A percentile compares a stretch with the other conserved stretches of the same genome.
Evolutionary conservation across 2,113 vertebrate genomes (phyloP).

Genomic region (Gallinago paraguaiae): DNA sequence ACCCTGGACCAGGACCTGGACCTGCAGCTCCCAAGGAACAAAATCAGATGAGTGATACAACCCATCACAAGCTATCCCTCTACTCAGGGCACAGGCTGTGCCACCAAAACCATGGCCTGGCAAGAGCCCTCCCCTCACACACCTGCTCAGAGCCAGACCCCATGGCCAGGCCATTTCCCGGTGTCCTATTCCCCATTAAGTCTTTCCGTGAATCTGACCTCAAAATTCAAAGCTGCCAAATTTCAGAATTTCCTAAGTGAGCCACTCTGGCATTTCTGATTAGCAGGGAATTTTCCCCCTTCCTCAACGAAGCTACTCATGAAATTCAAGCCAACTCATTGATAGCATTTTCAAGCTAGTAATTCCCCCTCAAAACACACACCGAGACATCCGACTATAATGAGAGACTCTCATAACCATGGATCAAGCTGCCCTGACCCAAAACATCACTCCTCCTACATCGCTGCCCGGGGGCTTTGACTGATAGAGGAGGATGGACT

Average conservation of each 20-base stretch:
- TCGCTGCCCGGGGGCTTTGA: background rate
- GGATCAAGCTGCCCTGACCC: background rate
- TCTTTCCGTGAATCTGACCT: background rate
- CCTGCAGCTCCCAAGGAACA: accelerated
- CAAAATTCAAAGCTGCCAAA: background rate
- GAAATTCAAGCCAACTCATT: background rate
- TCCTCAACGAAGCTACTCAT: background rate
- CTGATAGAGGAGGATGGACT: background rate
- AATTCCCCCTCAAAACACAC: background rate
- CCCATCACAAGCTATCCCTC: accelerated
- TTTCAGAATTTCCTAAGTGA: background rate
- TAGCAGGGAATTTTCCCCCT: background rate
- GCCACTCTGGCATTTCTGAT: background rate
- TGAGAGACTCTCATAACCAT: background rate
- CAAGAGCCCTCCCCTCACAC: background rate
- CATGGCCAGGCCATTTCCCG: accelerated
- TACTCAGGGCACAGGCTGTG: background rate
- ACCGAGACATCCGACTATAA: background rate
- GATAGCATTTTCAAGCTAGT: background rate
- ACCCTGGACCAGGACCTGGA: background rate
- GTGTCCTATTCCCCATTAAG: accelerated
- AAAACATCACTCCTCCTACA: background rate
- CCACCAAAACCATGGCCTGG: background rate
- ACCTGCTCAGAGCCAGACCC: accelerated
- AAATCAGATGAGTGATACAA: background rate